Percentiles rank a stretch among this genome's conserved stretches.
Evolutionary conservation across 2,888 invertebrate species (phyloP).

Genomic region (Balanococcus diminutus): DNA sequence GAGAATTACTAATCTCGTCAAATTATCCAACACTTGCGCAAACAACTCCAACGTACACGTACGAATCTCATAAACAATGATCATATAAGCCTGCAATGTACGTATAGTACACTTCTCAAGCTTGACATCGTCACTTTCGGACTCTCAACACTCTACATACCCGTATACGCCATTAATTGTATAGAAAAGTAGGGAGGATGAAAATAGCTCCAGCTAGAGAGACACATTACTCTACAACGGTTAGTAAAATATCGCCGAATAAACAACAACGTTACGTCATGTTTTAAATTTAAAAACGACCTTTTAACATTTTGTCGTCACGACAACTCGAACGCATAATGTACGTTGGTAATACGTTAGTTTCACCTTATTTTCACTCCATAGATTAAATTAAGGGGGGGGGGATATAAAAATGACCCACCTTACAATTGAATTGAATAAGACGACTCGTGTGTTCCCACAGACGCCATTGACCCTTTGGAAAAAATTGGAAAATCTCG

Average conservation of each 20-base stretch:
- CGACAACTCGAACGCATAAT: neutral
- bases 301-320: neutral
- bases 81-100: neutral
- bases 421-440: too few species aligned
- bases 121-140: neutral
- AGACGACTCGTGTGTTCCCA: too few species aligned
- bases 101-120: neutral
- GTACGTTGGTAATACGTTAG: neutral
- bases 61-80: neutral
- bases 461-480: too few species aligned
- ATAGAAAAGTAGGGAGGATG: neutral
- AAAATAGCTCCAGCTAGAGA: neutral
- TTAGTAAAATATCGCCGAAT: conserved; percentile 5
- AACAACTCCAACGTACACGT: neutral
- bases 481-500: too few species aligned
- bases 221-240: neutral
- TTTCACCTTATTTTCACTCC: too few species aligned
- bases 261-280: conserved; percentile 6
- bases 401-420: too few species aligned
- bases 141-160: too few species aligned
- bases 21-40: neutral
- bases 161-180: neutral
- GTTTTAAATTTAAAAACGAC: neutral
- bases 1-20: neutral
- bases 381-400: too few species aligned